Conservation (phyloP, 2,888 invertebrate genomes). For the Caenorhabditis sp. region DNA sequence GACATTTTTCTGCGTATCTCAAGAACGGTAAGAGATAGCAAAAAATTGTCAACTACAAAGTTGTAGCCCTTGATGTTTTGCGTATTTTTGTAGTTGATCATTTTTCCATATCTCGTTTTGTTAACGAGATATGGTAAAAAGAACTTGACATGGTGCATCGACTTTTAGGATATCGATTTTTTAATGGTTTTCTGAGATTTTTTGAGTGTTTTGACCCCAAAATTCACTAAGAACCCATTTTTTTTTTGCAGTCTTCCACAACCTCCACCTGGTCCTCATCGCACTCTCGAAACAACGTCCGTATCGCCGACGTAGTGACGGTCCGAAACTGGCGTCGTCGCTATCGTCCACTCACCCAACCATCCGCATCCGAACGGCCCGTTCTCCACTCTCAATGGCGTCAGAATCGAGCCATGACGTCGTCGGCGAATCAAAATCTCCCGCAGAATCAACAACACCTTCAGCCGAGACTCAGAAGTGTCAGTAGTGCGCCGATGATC, state of each 20-base stretch:
- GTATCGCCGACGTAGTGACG: conserved; percentile 70
- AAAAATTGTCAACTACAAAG: too few species aligned
- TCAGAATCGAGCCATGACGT: conserved; percentile 40
- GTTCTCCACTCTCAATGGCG: conserved; percentile 66
- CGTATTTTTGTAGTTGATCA: too few species aligned
- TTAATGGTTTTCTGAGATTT: too few species aligned
- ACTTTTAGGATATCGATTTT: too few species aligned
- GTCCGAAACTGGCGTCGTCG: conserved; percentile 72
- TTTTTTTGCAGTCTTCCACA: conserved; percentile 36
- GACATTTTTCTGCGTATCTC: too few species aligned
- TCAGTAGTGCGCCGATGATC: conserved; percentile 69
- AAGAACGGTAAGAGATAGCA: too few species aligned
- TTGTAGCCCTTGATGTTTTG: too few species aligned
- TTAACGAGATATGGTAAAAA: too few species aligned
- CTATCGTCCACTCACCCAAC: conserved; percentile 72
- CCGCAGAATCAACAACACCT: background rate
- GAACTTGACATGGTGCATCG: too few species aligned
- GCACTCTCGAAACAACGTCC: conserved; percentile 54
- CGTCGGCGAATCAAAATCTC: background rate
- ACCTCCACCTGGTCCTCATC: conserved; percentile 48
- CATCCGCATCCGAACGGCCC: conserved; percentile 53
- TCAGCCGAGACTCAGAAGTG: conserved; percentile 58
- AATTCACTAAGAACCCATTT: too few species aligned
- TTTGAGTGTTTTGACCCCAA: too few species aligned
- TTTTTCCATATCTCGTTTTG: too few species aligned